Base-by-base conservation (phyloP, 1,140 invertebrate genomes). In the Euura saliciscinereae region DNA sequence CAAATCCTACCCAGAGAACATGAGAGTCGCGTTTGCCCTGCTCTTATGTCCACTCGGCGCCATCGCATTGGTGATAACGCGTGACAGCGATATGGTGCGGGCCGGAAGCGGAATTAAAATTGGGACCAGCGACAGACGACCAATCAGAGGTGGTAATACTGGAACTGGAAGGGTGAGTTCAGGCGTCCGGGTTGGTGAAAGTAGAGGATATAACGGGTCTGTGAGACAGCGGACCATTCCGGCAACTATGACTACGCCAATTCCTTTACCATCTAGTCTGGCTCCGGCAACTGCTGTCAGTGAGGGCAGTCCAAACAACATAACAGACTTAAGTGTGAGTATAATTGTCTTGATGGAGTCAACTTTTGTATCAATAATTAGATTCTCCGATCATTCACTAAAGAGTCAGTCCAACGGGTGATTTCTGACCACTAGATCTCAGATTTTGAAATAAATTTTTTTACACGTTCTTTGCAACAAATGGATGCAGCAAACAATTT, bases 21-120 rank as follows among this genome's bases (percentile, higher is more conserved):
- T 59, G 51, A 6, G 51, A 6, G 51, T 59, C 4, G 3, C 5
- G 3, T 6, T n/a, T n/a, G 51, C 8, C 13, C 3, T 59, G 10
- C 5, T 59, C 13, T 59, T 59, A n/a, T 59, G 10, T n/a, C 13
- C 1, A 59, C 3, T 59, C 51, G 5, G 51, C 8, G 0, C 13
- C 6, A n/a, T 59, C 13, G 6, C 51, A 2, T 59, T 59, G 8
- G 51, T 4, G 3, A 11, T n/a, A 59, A 59, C 51, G 4, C 73
- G 71, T 28, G 78, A 76, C 5, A 80, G 78, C n/a, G 78, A 79
- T 2, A 76, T 81, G 2, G 81, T 83, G 42, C 80, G 86, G 13
- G 79, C 78, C 4, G 81, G 80, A 71, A 87, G 85, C 69, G 78
- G 79, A 43, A 83, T 88, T 11, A 86, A 85, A 43, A 85, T 88